Conservation (phyloP, 1,140 invertebrate genomes). For the Proales similis region DNA sequence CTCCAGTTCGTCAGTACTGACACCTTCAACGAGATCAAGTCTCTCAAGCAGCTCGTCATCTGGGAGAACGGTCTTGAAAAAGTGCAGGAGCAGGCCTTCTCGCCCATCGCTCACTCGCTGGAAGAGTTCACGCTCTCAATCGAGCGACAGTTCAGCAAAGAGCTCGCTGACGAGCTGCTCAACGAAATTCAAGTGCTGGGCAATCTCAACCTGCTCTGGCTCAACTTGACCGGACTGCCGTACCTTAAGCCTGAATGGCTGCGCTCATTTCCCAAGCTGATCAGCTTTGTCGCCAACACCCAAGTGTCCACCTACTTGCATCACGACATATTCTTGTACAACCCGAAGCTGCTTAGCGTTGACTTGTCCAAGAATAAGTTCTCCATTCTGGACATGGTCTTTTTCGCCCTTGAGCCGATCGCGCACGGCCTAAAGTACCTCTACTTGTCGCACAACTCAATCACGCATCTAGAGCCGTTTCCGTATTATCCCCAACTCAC, state of each 20-base stretch:
- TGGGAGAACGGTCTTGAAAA: slow-evolving; percentile 15
- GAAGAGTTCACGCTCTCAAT: slow-evolving; percentile 6
- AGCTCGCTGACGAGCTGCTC: slow-evolving; percentile 2
- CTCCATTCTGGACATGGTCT: background rate
- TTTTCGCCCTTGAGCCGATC: slow-evolving; percentile 5
- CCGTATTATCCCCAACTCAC: background rate
- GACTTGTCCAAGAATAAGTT: slow-evolving; percentile 23
- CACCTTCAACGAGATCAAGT: slow-evolving; percentile 15
- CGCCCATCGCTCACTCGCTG: background rate
- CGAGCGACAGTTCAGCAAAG: background rate
- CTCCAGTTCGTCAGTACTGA: background rate
- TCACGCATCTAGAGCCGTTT: background rate
- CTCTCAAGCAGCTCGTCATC: background rate
- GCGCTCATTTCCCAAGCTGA: background rate
- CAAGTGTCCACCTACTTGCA: background rate
- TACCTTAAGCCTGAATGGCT: slow-evolving; percentile 20
- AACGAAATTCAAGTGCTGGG: background rate
- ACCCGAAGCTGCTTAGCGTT: background rate
- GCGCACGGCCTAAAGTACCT: background rate
- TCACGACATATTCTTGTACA: background rate
- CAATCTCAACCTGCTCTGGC: slow-evolving; percentile 3
- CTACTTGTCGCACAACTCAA: background rate
- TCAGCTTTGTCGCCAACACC: background rate
- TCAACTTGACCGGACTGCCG: background rate
- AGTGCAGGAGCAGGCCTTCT: background rate